These are phyloP conservation scores for Galerucella nymphaeae DNA, from an alignment of 2,888 invertebrate species.

Conservation along the genomic window DNA sequence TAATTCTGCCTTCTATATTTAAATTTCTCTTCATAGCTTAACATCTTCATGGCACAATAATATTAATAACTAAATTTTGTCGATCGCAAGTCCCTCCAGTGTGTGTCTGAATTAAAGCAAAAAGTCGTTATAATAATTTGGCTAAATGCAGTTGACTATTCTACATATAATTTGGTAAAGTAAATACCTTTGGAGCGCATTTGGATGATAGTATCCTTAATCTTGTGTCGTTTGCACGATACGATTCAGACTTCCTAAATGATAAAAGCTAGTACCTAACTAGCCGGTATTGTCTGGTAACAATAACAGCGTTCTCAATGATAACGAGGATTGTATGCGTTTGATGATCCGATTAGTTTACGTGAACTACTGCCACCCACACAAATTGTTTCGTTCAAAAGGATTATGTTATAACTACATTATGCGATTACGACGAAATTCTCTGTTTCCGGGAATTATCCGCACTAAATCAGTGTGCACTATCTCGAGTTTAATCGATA, in stretches of 20 bases:
- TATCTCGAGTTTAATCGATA: constrained; percentile 37
- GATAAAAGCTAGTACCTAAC: constrained; percentile 47
- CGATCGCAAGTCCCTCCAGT: too few relatives aligned
- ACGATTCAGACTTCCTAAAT: constrained; percentile 34
- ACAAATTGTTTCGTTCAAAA: constrained; percentile 46
- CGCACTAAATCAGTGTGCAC: constrained; percentile 37
- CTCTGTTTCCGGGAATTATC: constrained; percentile 45
- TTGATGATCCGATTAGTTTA: constrained; percentile 52
- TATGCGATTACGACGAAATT: constrained; percentile 44
- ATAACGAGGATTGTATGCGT: constrained; percentile 51
- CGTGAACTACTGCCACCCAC: constrained; percentile 50
- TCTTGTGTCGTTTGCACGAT: constrained; percentile 38
- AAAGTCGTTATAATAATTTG: too few relatives aligned
- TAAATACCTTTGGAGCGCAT: constrained; percentile 14
- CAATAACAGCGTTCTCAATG: constrained; percentile 49
- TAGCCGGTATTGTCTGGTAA: constrained; percentile 48
- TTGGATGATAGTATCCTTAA: constrained; percentile 31
- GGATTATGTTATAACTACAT: constrained; percentile 52
- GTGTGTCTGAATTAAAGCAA: too few relatives aligned
- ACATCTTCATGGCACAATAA: too few relatives aligned
- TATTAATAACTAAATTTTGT: too few relatives aligned
- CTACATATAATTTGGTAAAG: background rate
- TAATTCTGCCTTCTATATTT: too few relatives aligned
- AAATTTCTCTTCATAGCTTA: too few relatives aligned
- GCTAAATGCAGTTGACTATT: too few relatives aligned